Base-by-base conservation (phyloP, 1,140 invertebrate species). In the Drosophila ogumai region DNA sequence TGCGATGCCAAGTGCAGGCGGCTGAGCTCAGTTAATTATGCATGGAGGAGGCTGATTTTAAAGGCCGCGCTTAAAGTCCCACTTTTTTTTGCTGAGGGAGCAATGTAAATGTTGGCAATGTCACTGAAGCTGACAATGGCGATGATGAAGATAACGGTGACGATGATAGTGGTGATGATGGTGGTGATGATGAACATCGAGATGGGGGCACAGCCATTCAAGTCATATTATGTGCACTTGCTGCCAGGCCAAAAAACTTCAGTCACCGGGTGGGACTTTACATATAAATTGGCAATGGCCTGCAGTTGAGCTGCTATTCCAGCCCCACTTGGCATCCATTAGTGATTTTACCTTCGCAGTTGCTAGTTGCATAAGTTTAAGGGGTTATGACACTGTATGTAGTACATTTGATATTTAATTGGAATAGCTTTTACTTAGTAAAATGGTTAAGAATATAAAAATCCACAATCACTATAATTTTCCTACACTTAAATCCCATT, bases 211-310 rank as follows among this genome's bases (percentile, higher is more conserved):
- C 19, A 22, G 6, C 22, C 46, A 47, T 63, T 63, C 43, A 38
- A 44, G 65, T 38, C 72, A 74, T 75, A 86, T 82, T 79, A 73
- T 76, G 71, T 65, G 74, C 71, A 79, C 75, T 87, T 88, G 57
- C 75, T 67, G 74, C 63, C 79, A 58, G 46, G 58, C 79, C 56
- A 41, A 85, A 69, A 87, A 88, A 88, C 79, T 88, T 77, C 64
- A 76, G 49, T 56, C 47, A 31, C n/a, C 15, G 47, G 55, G 64
- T 31, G 15, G 46, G 66, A 41, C 68, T 76, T 77, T 77, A 68
- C 82, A 82, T 87, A 82, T 84, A 87, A 87, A 84, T 87, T 87
- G 82, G 84, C 84, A 76, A 77, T 81, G 82, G 74, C 63, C 15
- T n/a, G 50, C 47, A 72, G 66, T 76, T 50, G 40, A 19, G 54